Evolutionary conservation across 2,113 vertebrate genomes (phyloP).

Genomic region (Cyprinus carpio): DNA sequence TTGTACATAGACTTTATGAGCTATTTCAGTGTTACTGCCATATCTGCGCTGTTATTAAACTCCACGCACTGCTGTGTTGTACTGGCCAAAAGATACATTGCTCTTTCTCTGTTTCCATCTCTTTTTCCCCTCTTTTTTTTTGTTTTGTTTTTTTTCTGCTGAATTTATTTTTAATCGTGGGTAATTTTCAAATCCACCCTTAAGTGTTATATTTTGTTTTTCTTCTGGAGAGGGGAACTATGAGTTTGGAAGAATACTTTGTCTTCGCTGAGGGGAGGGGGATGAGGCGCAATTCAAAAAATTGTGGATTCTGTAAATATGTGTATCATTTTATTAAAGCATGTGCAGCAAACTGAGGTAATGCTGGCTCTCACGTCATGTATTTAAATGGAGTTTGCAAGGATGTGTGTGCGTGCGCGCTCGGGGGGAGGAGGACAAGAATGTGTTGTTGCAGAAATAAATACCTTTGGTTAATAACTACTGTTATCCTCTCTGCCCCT

Average conservation of each 20-base stretch:
- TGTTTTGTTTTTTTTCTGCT: conserved; percentile 49
- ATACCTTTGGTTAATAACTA: conserved; percentile 79
- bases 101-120: conserved; percentile 62
- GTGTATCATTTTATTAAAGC: conserved; percentile 97
- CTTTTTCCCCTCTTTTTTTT: conserved; percentile 45
- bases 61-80: conserved; percentile 83
- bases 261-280: conserved; percentile 61
- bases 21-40: conserved; percentile 97
- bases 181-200: conserved; percentile 60
- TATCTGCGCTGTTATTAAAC: conserved; percentile 85
- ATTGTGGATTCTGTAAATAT: conserved; percentile 91
- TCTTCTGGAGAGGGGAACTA: conserved; percentile 64
- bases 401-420: conserved; percentile 53
- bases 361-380: conserved; percentile 80
- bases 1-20: conserved; percentile 88
- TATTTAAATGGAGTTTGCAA: conserved; percentile 74
- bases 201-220: conserved; percentile 48
- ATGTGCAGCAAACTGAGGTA: conserved; percentile 87
- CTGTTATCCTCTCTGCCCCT: conserved; percentile 2
- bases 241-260: conserved; percentile 50
- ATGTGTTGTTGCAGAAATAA: conserved; percentile 78
- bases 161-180: conserved; percentile 70
- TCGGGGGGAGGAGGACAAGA: conserved; percentile 61
- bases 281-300: conserved; percentile 67
- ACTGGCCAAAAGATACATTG: conserved; percentile 84